A percentile compares a stretch with the other conserved stretches of the same genome.
phyloP scores from a whole-genome alignment of 2,888 invertebrate genomes.

The Sarcophaga carnaria region DNA sequence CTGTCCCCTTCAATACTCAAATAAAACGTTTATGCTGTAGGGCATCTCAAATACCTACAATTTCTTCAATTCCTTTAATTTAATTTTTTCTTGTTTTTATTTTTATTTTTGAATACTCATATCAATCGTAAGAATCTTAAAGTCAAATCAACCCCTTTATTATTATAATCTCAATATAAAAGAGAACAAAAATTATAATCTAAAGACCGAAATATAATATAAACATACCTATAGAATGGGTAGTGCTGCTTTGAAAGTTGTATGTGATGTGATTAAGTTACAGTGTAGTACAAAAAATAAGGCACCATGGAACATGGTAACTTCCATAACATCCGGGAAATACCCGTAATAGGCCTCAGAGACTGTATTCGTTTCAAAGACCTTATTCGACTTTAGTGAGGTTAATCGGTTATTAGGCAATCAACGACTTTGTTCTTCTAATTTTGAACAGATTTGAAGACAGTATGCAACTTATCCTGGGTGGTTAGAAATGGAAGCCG shows the following conservation, averaged over 20 bases:
- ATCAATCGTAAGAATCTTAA: conserved; percentile 57
- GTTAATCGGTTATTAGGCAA: too few relatives aligned
- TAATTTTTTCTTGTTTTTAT: conserved; percentile 22
- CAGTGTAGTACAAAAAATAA: conserved; percentile 6
- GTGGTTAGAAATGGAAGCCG: too few relatives aligned
- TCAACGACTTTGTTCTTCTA: too few relatives aligned
- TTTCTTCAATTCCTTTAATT: conserved; percentile 26
- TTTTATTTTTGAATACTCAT: conserved; percentile 25
- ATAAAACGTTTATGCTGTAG: background rate
- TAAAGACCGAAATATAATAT: conserved; percentile 1
- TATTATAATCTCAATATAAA: conserved; percentile 34
- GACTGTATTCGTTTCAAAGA: too few relatives aligned
- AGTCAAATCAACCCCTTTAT: conserved; percentile 66
- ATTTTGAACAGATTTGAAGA: too few relatives aligned
- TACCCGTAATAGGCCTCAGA: too few relatives aligned
- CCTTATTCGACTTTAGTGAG: too few relatives aligned
- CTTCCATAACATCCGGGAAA: too few relatives aligned
- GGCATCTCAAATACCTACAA: background rate
- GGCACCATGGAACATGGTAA: too few relatives aligned
- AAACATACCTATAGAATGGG: conserved; percentile 4
- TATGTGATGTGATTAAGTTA: background rate
- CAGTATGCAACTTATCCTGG: too few relatives aligned
- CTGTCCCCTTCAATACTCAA: too few relatives aligned
- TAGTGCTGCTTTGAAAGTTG: background rate
- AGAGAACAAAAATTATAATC: conserved; percentile 20